phyloP scores from a whole-genome alignment of 1,140 invertebrate species.

The Charaxes varanes region DNA sequence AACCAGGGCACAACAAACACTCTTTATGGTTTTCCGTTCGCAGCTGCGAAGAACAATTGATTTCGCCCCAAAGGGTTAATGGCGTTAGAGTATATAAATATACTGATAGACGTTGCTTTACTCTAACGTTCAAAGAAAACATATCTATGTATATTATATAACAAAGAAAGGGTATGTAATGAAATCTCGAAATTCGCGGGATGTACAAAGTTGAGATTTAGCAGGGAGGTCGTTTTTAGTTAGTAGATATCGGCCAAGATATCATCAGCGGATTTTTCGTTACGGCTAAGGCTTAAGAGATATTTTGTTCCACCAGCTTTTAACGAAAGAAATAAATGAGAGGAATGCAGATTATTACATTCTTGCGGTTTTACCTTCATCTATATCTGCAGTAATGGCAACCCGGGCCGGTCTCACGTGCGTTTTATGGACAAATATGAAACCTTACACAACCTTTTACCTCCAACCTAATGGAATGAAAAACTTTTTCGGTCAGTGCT shows the following conservation, averaged over 20 bases:
- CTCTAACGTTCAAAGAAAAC: too few relatives aligned
- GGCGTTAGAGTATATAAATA: constrained; percentile 1
- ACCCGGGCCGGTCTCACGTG: constrained; percentile 29
- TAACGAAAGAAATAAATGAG: too few relatives aligned
- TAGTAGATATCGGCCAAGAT: too few relatives aligned
- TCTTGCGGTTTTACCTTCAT: constrained; percentile 15
- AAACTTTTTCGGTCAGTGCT: not conserved
- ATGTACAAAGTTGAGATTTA: too few relatives aligned
- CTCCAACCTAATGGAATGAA: constrained; percentile 7
- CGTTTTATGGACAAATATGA: constrained; percentile 43
- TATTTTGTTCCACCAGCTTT: too few relatives aligned
- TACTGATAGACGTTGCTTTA: constrained; percentile 8
- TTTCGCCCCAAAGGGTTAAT: not conserved
- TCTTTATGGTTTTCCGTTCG: constrained; percentile 17
- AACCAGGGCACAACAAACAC: constrained; percentile 14
- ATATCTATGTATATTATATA: too few relatives aligned
- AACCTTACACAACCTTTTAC: constrained; percentile 20
- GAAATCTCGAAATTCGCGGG: too few relatives aligned
- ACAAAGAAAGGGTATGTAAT: too few relatives aligned
- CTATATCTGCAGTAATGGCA: constrained; percentile 15
- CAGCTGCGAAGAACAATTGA: constrained; percentile 6
- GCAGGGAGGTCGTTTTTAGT: too few relatives aligned
- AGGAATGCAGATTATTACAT: constrained; percentile 7
- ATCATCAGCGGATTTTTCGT: too few relatives aligned
- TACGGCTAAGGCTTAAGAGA: too few relatives aligned